Evolutionary conservation across 2,888 invertebrate species (phyloP), one percentile per base, ranked within the genome.

Genomic region (Sphaerophoria rueppellii): DNA sequence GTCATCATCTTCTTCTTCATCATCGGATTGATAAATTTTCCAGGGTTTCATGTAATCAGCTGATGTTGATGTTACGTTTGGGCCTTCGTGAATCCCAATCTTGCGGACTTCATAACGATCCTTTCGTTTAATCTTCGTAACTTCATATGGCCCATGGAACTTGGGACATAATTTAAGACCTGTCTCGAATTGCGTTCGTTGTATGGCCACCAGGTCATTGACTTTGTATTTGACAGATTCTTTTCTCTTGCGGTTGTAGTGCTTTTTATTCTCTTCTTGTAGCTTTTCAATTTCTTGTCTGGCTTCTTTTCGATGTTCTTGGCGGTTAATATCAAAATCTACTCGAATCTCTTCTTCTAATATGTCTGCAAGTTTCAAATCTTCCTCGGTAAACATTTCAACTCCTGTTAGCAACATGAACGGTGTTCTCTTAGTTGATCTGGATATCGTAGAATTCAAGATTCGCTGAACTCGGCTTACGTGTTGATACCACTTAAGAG

Each of bases 41-140:
- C 81, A 76, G 6, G 67, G 65, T 52, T 76, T 83, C 67, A 79
- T 83, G 6, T 54, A 60, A 24, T 78, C 74, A 4, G 78, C 65
- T 6, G 65, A 4, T n/a, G 79, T 65, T 12, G 65, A 69, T 12
- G 79, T 83, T 12, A 40, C 1, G 6, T 46, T 55, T 14, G 78
- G 75, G 2, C 75, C 78, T n/a, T 52, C 32, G 14, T 16, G 52
- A 52, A 32, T 24, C 24, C 6, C 52, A 16, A 32, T 52, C 14
- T 52, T 14, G 52, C 24, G 52, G 52, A 46, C 9, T 46, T 46
- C 7, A 46, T 46, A 46, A 46, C 46, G 46, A n/a, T 46, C 46
- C 12, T 32, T 52, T 11, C 52, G 16, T 6, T 24, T 54, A 32
- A 54, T 34, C 54, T 55, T 12, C 34, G 1, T n/a, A 0, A 54